Evolutionary conservation across 2,888 invertebrate species (phyloP).

Genomic region (Girardia tigrina): DNA sequence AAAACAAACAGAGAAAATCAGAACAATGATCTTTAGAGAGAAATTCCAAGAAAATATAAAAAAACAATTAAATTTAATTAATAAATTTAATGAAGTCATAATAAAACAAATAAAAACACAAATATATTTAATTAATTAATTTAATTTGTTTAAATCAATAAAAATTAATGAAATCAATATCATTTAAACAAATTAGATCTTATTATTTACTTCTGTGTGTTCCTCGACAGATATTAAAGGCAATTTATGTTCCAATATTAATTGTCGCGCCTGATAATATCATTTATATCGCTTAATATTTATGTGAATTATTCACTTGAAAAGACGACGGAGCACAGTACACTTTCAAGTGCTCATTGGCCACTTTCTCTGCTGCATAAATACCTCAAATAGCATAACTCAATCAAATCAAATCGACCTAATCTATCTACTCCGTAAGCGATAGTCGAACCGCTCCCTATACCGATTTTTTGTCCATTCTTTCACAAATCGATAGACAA

Average conservation of each 20-base stretch:
- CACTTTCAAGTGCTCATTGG: neutral
- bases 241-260: neutral
- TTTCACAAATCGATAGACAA: too few species aligned
- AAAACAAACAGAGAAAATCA: too few species aligned
- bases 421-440: neutral
- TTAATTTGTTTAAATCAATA: too few species aligned
- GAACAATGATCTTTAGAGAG: too few species aligned
- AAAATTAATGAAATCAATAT: neutral
- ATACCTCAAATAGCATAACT: neutral
- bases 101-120: too few species aligned
- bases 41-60: too few species aligned
- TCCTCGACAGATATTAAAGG: neutral
- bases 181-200: neutral
- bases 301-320: too few species aligned
- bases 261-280: neutral
- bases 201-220: neutral
- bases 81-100: too few species aligned
- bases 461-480: slow-evolving; percentile 18
- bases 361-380: neutral
- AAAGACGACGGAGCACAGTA: neutral
- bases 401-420: neutral
- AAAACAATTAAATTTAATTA: too few species aligned
- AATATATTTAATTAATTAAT: too few species aligned
- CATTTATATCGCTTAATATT: neutral
- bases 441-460: neutral